A percentile compares a stretch with the other conserved stretches of the same genome.
These are phyloP conservation scores for Pemphigus obesinymphae DNA, from an alignment of 1,140 invertebrate species.

Conservation along the genomic window DNA sequence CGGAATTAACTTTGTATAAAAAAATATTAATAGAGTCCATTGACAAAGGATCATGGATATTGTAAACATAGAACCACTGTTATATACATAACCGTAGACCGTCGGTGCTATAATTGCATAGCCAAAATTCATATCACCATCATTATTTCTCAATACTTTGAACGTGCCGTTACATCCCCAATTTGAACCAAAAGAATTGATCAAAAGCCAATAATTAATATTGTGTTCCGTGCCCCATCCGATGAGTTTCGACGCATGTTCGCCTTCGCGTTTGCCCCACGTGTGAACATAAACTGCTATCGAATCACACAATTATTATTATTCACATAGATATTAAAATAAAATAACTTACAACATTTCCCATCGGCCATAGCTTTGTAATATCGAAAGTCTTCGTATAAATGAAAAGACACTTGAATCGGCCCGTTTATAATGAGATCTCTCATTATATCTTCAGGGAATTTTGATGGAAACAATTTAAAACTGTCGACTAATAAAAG, in stretches of 20 bases:
- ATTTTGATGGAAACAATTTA: slow-evolving; percentile 45
- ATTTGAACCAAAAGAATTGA: slow-evolving; percentile 86
- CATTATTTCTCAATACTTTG: slow-evolving; percentile 73
- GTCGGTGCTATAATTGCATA: slow-evolving; percentile 43
- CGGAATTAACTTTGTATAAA: too few relatives aligned
- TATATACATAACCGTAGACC: too few relatives aligned
- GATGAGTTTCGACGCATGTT: slow-evolving; percentile 81
- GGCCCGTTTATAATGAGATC: slow-evolving; percentile 52
- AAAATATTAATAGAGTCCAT: too few relatives aligned
- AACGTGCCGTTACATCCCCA: slow-evolving; percentile 83
- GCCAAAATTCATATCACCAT: slow-evolving; percentile 76
- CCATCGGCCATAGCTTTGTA: slow-evolving; percentile 50
- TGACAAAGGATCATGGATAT: too few relatives aligned
- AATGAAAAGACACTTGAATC: slow-evolving; percentile 55
- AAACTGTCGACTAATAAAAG: neutral
- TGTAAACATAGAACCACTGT: slow-evolving; percentile 50
- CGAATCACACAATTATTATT: slow-evolving; percentile 42
- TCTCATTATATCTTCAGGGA: slow-evolving; percentile 2
- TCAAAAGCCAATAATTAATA: slow-evolving; percentile 77
- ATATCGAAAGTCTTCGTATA: slow-evolving; percentile 52
- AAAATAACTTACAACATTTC: neutral
- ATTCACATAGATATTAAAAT: neutral
- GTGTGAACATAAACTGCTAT: slow-evolving; percentile 80
- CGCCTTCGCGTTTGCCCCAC: slow-evolving; percentile 66
- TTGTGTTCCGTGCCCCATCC: slow-evolving; percentile 59